These are phyloP conservation scores for Colletes latitarsis DNA, from an alignment of 1,140 invertebrate species.

Conservation along the genomic window DNA sequence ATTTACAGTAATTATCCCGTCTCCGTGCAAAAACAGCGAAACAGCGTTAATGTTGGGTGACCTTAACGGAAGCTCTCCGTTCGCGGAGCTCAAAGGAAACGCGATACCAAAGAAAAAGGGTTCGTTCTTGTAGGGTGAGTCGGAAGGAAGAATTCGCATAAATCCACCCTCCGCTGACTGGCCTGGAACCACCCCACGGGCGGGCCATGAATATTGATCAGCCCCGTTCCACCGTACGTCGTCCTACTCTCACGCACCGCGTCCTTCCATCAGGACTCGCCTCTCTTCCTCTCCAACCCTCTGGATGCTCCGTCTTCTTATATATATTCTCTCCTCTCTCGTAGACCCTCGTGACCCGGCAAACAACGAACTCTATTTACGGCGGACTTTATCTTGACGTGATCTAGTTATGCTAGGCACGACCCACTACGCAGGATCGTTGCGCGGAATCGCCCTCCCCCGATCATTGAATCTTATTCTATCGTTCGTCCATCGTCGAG, in stretches of 20 bases:
- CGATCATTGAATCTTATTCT: constrained; percentile 38
- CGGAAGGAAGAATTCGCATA: constrained; percentile 79
- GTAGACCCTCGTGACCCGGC: constrained; percentile 28
- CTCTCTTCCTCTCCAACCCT: not conserved
- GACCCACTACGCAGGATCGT: constrained; percentile 62
- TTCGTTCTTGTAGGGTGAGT: constrained; percentile 56
- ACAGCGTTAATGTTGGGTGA: constrained; percentile 21
- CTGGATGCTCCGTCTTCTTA: not conserved
- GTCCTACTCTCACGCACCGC: constrained; percentile 52
- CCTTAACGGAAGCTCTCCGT: constrained; percentile 22
- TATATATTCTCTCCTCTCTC: not conserved
- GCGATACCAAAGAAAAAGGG: constrained; percentile 61
- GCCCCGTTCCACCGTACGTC: constrained; percentile 66
- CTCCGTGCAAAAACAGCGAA: not conserved
- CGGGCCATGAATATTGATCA: constrained; percentile 81
- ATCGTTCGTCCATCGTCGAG: constrained; percentile 19
- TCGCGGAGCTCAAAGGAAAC: constrained; percentile 20
- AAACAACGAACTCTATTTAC: constrained; percentile 70
- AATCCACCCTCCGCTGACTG: constrained; percentile 70
- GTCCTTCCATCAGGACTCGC: constrained; percentile 16
- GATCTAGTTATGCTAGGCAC: constrained; percentile 79
- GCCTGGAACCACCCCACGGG: constrained; percentile 66
- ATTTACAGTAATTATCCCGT: constrained; percentile 29
- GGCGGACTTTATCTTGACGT: constrained; percentile 74
- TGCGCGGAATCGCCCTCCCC: constrained; percentile 13